Conservation (phyloP, 2,113 vertebrate genomes). For the Acanthochromis polyacanthus region DNA sequence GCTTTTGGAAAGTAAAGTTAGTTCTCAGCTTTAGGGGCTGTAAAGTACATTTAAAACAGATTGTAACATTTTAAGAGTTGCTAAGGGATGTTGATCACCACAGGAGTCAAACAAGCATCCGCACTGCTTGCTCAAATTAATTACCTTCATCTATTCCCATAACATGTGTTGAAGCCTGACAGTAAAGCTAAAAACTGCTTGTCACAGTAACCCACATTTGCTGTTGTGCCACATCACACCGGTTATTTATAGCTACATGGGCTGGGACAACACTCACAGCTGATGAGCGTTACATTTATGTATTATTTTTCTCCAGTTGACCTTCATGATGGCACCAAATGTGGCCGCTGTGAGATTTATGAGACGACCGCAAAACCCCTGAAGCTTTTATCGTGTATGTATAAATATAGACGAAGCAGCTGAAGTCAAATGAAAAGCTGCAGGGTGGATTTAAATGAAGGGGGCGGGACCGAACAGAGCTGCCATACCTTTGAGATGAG, state of each 20-base stretch:
- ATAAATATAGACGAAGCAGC: background rate
- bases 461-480: background rate
- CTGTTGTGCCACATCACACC: slow-evolving; percentile 15
- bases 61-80: too few relatives aligned
- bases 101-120: too few relatives aligned
- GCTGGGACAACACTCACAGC: background rate
- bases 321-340: background rate
- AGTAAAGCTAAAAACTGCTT: slow-evolving; percentile 20
- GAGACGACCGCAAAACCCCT: slow-evolving; percentile 19
- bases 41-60: too few relatives aligned
- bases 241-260: slow-evolving; percentile 6
- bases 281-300: background rate
- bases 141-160: background rate
- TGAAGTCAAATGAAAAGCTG: slow-evolving; percentile 13
- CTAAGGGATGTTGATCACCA: too few relatives aligned
- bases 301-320: background rate
- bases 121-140: too few relatives aligned
- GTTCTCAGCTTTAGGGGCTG: too few relatives aligned
- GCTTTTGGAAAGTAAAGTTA: too few relatives aligned
- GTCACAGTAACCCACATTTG: slow-evolving; percentile 49
- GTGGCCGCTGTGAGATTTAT: slow-evolving; percentile 10
- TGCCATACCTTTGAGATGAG: slow-evolving; percentile 89
- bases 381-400: background rate
- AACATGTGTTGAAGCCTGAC: background rate
- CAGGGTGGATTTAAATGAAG: background rate